Evolutionary conservation across 2,797 vertebrate species (phyloP).

Genomic region (Mus caroli): DNA sequence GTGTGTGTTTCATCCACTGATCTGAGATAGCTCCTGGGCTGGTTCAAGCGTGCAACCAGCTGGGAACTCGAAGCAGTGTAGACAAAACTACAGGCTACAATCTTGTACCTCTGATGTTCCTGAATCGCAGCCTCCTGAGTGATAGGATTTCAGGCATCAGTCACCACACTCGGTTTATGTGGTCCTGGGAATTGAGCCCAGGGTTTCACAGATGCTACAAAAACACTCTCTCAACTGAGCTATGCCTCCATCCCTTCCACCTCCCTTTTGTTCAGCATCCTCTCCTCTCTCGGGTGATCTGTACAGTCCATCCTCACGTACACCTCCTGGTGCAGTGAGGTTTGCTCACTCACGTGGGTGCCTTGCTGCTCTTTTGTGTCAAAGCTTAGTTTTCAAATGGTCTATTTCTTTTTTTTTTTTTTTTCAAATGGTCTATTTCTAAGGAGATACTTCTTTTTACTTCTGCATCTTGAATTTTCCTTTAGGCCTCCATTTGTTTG

Average conservation of each 20-base stretch:
- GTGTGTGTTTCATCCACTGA: background rate
- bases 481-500: background rate
- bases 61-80: background rate
- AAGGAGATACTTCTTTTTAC: background rate
- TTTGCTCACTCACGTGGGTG: background rate
- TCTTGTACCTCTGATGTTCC: background rate
- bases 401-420: too few relatives aligned
- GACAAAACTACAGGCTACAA: background rate
- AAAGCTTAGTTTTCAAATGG: background rate
- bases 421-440: background rate
- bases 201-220: background rate
- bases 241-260: background rate
- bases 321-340: rapidly evolving
- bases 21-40: background rate
- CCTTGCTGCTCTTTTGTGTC: background rate
- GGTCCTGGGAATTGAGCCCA: background rate
- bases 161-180: too few relatives aligned
- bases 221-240: background rate
- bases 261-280: background rate
- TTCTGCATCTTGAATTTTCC: background rate
- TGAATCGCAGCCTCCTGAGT: background rate
- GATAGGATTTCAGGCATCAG: background rate
- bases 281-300: background rate
- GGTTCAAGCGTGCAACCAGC: background rate
- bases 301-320: background rate